phyloP scores from a whole-genome alignment of 1,140 invertebrate genomes.

The Hesperophylax magnus region DNA sequence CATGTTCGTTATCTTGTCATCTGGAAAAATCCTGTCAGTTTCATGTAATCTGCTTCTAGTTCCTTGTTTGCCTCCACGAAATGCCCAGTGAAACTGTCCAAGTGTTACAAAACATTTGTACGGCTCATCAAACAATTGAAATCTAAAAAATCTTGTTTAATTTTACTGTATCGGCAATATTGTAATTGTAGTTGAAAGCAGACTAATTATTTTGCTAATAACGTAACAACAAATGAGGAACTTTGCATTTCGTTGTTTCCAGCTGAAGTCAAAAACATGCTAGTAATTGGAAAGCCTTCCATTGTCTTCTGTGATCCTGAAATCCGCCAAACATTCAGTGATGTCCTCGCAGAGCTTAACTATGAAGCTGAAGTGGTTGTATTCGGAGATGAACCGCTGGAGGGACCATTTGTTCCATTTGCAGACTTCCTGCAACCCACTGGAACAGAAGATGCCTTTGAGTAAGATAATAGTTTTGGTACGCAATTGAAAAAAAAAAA shows the following conservation, averaged over 20 bases:
- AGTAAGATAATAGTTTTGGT: conserved; percentile 20
- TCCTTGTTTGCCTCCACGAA: too few species aligned
- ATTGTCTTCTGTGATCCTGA: conserved; percentile 7
- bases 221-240: not conserved
- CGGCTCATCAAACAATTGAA: too few species aligned
- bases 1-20: too few species aligned
- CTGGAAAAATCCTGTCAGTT: too few species aligned
- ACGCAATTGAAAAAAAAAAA: not conserved
- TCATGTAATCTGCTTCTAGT: too few species aligned
- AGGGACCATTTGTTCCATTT: not conserved
- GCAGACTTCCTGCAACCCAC: conserved; percentile 24
- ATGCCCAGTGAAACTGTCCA: too few species aligned
- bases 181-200: too few species aligned
- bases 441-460: conserved; percentile 17
- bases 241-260: not conserved
- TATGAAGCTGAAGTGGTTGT: not conserved
- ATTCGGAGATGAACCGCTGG: not conserved
- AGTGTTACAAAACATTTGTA: too few species aligned
- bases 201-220: too few species aligned
- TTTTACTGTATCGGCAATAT: too few species aligned
- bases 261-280: conserved; percentile 5
- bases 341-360: not conserved
- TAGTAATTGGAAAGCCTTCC: not conserved
- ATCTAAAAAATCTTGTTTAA: too few species aligned
- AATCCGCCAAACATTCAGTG: not conserved